phyloP scores from a whole-genome alignment of 1,140 invertebrate species.

The Hyphantria cunea region DNA sequence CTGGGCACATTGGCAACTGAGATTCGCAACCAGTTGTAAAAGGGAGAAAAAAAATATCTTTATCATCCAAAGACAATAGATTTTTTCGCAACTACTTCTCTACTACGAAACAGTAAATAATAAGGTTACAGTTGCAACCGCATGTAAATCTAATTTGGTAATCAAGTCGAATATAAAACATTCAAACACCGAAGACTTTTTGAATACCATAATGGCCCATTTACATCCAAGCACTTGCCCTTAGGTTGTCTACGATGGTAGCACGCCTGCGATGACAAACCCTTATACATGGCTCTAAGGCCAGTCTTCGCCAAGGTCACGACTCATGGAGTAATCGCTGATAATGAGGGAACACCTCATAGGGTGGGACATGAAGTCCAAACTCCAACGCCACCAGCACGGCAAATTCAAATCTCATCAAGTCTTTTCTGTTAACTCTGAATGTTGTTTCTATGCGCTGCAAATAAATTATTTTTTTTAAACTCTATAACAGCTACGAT shows the following conservation, averaged over 20 bases:
- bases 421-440: slow-evolving; percentile 94
- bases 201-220: background rate
- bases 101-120: no score
- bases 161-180: no score
- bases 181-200: background rate
- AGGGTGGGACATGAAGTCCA: slow-evolving; percentile 94
- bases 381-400: slow-evolving; percentile 97
- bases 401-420: slow-evolving; percentile 95
- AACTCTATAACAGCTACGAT: no score
- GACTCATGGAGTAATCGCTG: slow-evolving; percentile 95
- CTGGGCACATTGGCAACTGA: no score
- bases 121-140: no score
- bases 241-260: slow-evolving; percentile 61
- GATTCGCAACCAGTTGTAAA: no score
- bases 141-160: no score
- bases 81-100: no score
- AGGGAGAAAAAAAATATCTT: no score
- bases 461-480: slow-evolving; percentile 40
- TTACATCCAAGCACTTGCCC: slow-evolving; percentile 44
- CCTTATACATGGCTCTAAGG: slow-evolving; percentile 44
- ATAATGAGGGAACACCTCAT: slow-evolving; percentile 97
- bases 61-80: no score
- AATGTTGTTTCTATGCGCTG: slow-evolving; percentile 95
- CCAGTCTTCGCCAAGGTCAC: slow-evolving; percentile 81
- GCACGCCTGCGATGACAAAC: slow-evolving; percentile 44